Percentiles rank a stretch among this genome's conserved stretches.
Conservation (phyloP, 1,140 invertebrate species). For the Cepaea nemoralis region DNA sequence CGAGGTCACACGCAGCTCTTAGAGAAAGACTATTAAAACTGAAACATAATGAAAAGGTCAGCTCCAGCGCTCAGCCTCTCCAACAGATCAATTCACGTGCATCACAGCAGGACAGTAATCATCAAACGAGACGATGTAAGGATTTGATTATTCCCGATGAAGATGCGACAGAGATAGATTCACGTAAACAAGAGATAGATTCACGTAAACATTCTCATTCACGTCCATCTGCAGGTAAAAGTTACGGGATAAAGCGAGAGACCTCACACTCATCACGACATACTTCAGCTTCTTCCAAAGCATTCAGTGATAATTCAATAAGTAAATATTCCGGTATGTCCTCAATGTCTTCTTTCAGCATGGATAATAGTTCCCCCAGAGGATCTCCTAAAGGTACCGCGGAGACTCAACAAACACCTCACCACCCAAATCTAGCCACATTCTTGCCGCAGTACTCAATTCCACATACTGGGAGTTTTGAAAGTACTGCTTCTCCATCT, state of each 20-base stretch:
- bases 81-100: background rate
- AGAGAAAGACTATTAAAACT: constrained; percentile 7
- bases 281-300: background rate
- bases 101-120: background rate
- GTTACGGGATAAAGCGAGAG: background rate
- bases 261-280: constrained; percentile 2
- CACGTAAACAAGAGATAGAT: background rate
- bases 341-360: background rate
- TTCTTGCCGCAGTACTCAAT: background rate
- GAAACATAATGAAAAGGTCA: background rate
- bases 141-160: constrained; percentile 49
- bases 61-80: background rate
- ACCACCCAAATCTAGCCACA: background rate
- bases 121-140: constrained; percentile 28
- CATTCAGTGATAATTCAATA: background rate
- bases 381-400: background rate
- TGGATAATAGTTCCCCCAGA: constrained; percentile 4
- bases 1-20: background rate
- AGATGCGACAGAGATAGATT: constrained; percentile 16
- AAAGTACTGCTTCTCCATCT: constrained; percentile 3
- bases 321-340: background rate
- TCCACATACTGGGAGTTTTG: constrained; percentile 1
- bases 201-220: too few species aligned
- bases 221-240: background rate
- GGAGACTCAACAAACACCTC: background rate